These are phyloP conservation scores for Brotula barbata DNA, from an alignment of 2,797 vertebrate genomes.

Conservation along the genomic window DNA sequence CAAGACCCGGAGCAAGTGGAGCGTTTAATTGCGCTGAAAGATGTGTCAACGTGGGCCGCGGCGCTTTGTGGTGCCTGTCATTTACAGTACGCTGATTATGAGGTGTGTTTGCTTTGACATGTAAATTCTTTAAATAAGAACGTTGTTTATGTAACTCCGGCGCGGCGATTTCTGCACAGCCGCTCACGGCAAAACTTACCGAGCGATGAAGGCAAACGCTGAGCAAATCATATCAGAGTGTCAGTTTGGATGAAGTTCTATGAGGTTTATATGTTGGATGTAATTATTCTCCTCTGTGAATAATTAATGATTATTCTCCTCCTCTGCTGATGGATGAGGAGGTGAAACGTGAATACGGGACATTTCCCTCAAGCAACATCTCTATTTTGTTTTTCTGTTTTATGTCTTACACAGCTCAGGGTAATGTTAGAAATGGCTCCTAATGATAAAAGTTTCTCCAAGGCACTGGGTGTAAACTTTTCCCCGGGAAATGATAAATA, in stretches of 20 bases:
- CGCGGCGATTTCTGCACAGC: conserved; percentile 7
- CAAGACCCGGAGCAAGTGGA: conserved; percentile 70
- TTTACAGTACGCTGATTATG: conserved; percentile 63
- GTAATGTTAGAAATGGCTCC: conserved; percentile 40
- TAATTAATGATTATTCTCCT: conserved; percentile 5
- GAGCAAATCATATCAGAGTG: conserved; percentile 11
- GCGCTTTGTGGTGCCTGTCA: conserved; percentile 68
- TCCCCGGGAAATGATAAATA: conserved; percentile 60
- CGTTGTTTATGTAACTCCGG: conserved; percentile 60
- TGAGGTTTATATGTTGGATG: conserved; percentile 44
- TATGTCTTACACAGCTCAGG: conserved; percentile 45
- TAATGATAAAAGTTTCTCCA: conserved; percentile 49
- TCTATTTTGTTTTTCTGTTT: conserved; percentile 51
- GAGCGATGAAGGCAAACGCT: conserved; percentile 9
- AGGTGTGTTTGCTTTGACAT: conserved; percentile 68
- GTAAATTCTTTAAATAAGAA: conserved; percentile 64
- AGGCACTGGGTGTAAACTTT: conserved; percentile 48
- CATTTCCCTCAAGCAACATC: conserved; percentile 51
- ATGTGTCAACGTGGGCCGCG: conserved; percentile 64
- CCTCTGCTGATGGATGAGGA: conserved; percentile 40
- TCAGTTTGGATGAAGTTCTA: conserved; percentile 9
- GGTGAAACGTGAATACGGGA: conserved; percentile 26
- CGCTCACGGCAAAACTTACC: neutral
- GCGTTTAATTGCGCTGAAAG: conserved; percentile 76
- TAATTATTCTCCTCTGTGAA: conserved; percentile 47